Base-by-base conservation (phyloP, 2,888 invertebrate species). In the Drosophila setosimentum region DNA sequence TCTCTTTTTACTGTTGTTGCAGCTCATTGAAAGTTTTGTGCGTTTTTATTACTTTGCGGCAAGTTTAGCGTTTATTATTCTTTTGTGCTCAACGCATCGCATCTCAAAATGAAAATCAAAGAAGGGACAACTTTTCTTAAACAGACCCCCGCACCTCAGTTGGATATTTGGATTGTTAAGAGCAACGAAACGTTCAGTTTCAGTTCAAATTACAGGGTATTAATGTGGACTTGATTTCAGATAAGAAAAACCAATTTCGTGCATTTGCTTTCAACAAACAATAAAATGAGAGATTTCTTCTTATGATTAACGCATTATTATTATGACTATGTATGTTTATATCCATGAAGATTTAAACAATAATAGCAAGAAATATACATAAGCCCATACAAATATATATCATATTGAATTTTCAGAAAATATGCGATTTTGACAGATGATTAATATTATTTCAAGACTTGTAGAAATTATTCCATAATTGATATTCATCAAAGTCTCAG, bases 1-100 rank as follows among this genome's bases (percentile, higher is more conserved):
- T n/a, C 13, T n/a, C 16, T 21, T 54, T 33, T 54, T 35, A 45
- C 65, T 70, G 76, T 83, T 83, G 82, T 74, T 83, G 73, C 67
- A 66, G 80, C 88, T 80, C 86, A 80, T 85, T 85, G 85, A 89
- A 86, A 86, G 88, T 86, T 84, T 80, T 70, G 82, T 87, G 89
- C 86, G 83, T 87, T 89, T 86, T 86, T 86, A 86, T 86, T 86
- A 87, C 88, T 80, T 87, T 84, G 72, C 50, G 75, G 76, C 76
- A 77, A 89, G 87, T 62, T 78, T 29, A 42, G 72, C 68, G 59
- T 68, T 80, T 79, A 82, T 82, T 83, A 83, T 86, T 67, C 73
- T 76, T 72, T 73, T 68, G 67, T 59, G 33, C 16, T 21, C 32
- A 5, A 10, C 45, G 51, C 45, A 51, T 18, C 40, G 40, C 49